Percentiles rank a stretch among this genome's conserved stretches.
These are phyloP conservation scores for Syngnathus scovelli DNA, from an alignment of 2,113 vertebrate species.

Conservation along the genomic window DNA sequence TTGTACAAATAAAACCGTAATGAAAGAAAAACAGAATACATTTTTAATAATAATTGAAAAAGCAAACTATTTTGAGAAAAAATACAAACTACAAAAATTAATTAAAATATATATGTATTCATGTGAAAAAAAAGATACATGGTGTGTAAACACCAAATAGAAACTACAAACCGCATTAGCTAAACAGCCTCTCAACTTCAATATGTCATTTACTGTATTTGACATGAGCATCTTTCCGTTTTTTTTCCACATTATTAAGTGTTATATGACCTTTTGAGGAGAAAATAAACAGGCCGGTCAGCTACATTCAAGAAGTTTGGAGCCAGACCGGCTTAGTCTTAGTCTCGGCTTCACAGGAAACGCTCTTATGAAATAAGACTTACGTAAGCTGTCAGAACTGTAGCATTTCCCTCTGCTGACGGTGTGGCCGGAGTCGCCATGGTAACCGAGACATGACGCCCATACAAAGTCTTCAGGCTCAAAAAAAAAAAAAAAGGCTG, in stretches of 20 bases:
- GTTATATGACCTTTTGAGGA: neutral
- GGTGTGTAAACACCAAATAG: too few relatives aligned
- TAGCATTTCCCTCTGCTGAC: conserved; percentile 20
- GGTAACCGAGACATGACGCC: conserved; percentile 4
- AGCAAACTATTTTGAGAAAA: too few relatives aligned
- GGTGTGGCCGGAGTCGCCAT: conserved; percentile 13
- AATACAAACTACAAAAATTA: too few relatives aligned
- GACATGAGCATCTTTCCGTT: too few relatives aligned
- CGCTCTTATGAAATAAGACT: conserved; percentile 31
- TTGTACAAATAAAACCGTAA: too few relatives aligned
- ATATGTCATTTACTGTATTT: too few relatives aligned
- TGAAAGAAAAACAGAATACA: too few relatives aligned
- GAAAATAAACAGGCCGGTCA: neutral
- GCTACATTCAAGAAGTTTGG: conserved; percentile 15
- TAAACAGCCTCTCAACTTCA: neutral
- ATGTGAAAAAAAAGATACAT: too few relatives aligned
- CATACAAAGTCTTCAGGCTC: neutral
- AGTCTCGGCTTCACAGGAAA: conserved; percentile 25
- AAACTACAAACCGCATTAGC: neutral
- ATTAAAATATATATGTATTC: too few relatives aligned
- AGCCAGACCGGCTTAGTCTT: conserved; percentile 18
- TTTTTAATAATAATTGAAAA: too few relatives aligned
- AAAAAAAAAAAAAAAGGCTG: neutral
- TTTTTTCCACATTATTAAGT: neutral
- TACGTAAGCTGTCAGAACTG: conserved; percentile 27